Percentiles rank a stretch among this genome's conserved stretches.
These are phyloP conservation scores for Haliclona indistincta DNA, from an alignment of 37 sponge, comb jelly and placozoan genomes.

Conservation along the genomic window DNA sequence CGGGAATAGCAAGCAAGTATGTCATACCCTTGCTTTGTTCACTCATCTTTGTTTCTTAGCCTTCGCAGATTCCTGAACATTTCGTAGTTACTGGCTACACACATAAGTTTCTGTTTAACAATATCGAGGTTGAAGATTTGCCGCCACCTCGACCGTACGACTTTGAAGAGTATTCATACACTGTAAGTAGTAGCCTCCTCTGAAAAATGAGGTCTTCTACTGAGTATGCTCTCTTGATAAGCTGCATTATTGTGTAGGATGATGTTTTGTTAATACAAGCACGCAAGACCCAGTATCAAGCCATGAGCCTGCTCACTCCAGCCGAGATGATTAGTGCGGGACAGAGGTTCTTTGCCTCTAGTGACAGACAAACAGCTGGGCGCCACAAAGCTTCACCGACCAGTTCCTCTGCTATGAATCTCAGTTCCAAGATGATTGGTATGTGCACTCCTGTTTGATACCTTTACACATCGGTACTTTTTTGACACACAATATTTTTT, in stretches of 20 bases:
- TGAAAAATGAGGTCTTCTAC: neutral
- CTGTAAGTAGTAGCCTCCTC: slow-evolving; percentile 13
- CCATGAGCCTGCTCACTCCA: slow-evolving; percentile 60
- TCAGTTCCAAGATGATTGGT: too few species aligned
- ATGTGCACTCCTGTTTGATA: neutral
- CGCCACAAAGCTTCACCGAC: neutral
- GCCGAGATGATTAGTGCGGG: slow-evolving; percentile 47
- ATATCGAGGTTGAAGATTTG: slow-evolving; percentile 1
- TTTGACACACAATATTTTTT: neutral
- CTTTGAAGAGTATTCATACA: slow-evolving; percentile 56
- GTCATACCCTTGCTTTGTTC: neutral
- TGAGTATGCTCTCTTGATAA: too few species aligned
- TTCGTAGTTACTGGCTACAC: slow-evolving; percentile 41
- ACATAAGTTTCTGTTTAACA: slow-evolving; percentile 9
- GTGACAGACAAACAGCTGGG: too few species aligned
- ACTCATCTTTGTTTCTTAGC: slow-evolving; percentile 6
- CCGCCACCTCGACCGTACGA: slow-evolving; percentile 27
- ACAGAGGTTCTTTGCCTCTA: slow-evolving; percentile 21
- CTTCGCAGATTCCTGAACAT: neutral
- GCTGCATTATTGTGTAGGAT: slow-evolving; percentile 46
- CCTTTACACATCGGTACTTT: neutral
- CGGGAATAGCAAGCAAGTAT: too few species aligned
- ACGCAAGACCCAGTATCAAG: slow-evolving; percentile 61
- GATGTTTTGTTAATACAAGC: slow-evolving; percentile 50
- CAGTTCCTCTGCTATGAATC: neutral